Evolutionary conservation across 2,888 invertebrate species (phyloP).

Genomic region (Diploptera punctata): DNA sequence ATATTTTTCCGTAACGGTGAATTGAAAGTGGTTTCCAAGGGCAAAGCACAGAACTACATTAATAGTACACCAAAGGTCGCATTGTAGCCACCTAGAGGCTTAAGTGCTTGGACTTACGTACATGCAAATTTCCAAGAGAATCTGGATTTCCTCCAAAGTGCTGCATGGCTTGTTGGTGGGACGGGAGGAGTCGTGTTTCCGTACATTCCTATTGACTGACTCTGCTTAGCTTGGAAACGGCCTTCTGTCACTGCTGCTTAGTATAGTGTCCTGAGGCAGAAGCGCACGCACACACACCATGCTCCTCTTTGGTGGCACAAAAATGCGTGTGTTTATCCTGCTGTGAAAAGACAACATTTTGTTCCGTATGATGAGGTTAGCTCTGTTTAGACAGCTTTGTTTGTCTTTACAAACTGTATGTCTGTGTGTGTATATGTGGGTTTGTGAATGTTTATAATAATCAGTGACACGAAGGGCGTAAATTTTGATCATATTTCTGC

Average conservation of each 20-base stretch:
- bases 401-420: not conserved
- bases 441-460: not conserved
- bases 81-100: conserved; percentile 15
- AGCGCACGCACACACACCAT: not conserved
- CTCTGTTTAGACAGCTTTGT: not conserved
- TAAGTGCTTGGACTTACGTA: conserved; percentile 6
- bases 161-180: not conserved
- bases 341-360: not conserved
- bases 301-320: conserved; percentile 15
- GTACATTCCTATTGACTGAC: conserved; percentile 11
- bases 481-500: too few species aligned
- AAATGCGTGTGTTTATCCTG: not conserved
- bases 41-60: conserved; percentile 10
- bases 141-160: not conserved
- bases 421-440: not conserved
- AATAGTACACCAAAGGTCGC: not conserved
- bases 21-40: conserved; percentile 9
- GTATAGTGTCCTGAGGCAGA: conserved; percentile 10
- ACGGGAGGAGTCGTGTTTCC: not conserved
- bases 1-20: conserved; percentile 22
- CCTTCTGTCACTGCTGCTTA: not conserved
- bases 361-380: not conserved
- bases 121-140: not conserved
- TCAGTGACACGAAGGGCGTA: not conserved
- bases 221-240: conserved; percentile 6